Evolutionary conservation across 2,888 invertebrate species (phyloP).

Genomic region (Hecatera dysodea): DNA sequence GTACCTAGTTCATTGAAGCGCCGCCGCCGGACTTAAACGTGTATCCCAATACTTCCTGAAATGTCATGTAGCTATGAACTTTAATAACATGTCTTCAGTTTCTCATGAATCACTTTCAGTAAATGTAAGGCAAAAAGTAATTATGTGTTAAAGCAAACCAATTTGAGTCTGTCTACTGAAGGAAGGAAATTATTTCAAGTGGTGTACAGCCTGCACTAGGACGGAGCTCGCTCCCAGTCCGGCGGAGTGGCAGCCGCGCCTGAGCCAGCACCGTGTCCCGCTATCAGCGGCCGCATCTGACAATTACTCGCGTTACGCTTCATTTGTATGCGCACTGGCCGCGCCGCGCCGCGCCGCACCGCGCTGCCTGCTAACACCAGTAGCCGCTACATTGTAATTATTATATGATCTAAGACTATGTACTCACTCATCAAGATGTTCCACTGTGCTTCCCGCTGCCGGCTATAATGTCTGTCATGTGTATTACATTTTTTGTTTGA

Average conservation of each 20-base stretch:
- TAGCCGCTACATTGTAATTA: slow-evolving; percentile 11
- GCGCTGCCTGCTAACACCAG: slow-evolving; percentile 23
- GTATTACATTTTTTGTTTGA: too few relatives aligned
- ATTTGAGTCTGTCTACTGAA: too few relatives aligned
- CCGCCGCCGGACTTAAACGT: slow-evolving; percentile 12
- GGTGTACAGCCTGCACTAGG: too few relatives aligned
- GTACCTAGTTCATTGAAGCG: not conserved
- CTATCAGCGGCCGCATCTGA: slow-evolving; percentile 29
- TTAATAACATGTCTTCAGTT: not conserved
- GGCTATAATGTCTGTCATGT: not conserved
- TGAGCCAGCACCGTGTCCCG: not conserved
- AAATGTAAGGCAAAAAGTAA: not conserved
- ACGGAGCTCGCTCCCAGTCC: not conserved
- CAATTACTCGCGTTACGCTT: slow-evolving; percentile 35
- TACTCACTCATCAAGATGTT: not conserved
- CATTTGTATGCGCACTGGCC: slow-evolving; percentile 19
- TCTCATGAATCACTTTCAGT: not conserved
- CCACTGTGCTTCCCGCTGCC: not conserved
- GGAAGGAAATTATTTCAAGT: too few relatives aligned
- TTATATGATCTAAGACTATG: not conserved
- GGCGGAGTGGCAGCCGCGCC: not conserved
- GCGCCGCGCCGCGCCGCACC: slow-evolving; percentile 19
- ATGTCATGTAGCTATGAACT: not conserved
- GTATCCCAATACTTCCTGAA: slow-evolving; percentile 1
- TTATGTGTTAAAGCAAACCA: too few relatives aligned